These are phyloP conservation scores for Thymelicus acteon DNA, from an alignment of 2,888 invertebrate genomes.

Conservation along the genomic window DNA sequence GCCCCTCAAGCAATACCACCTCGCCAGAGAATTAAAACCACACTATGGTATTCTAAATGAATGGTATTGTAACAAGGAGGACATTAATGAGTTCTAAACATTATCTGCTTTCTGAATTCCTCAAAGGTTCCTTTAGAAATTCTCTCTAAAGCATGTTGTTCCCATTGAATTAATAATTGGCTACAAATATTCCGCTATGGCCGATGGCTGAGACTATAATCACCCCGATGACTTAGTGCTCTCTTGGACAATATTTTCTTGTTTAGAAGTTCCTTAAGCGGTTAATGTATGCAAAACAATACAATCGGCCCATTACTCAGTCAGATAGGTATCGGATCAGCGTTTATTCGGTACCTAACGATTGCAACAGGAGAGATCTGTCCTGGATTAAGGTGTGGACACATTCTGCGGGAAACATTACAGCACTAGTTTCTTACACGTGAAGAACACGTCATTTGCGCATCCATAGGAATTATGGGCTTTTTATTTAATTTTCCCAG, in stretches of 20 bases:
- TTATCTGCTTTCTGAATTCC: no score
- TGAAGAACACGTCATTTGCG: no score
- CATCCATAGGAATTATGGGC: no score
- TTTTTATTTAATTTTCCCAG: no score
- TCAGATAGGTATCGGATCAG: slow-evolving; percentile 39
- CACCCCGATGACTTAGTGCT: slow-evolving; percentile 30
- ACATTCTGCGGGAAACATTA: background rate
- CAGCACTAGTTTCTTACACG: no score
- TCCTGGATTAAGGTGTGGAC: slow-evolving; percentile 37
- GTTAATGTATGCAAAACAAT: slow-evolving; percentile 37
- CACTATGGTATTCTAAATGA: no score
- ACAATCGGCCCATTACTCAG: slow-evolving; percentile 37
- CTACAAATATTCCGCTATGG: slow-evolving; percentile 20
- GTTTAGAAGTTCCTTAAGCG: slow-evolving; percentile 35
- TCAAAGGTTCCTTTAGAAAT: slow-evolving; percentile 16
- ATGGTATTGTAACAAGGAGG: no score
- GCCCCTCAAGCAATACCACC: no score
- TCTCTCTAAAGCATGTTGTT: slow-evolving; percentile 1
- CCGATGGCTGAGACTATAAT: slow-evolving; percentile 17
- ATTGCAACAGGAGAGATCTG: slow-evolving; percentile 38
- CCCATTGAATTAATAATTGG: slow-evolving; percentile 23
- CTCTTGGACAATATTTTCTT: slow-evolving; percentile 30
- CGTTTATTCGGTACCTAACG: slow-evolving; percentile 38
- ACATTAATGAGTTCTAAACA: no score
- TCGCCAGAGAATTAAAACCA: no score